Evolutionary conservation across 1,140 invertebrate species (phyloP).

Genomic region (Drosophila melanica): DNA sequence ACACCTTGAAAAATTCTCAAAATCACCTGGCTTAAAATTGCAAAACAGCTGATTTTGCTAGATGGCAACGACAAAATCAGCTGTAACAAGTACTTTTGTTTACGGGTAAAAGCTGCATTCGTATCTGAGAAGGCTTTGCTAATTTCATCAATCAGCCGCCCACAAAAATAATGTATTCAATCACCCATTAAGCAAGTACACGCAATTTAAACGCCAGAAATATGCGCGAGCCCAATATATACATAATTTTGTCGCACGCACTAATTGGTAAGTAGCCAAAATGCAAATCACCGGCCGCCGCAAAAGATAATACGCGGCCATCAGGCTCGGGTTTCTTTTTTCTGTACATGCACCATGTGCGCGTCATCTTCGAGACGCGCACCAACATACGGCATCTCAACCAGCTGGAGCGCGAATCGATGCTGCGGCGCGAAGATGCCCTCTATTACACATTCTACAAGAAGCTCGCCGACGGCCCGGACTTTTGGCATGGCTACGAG

Average conservation of each 20-base stretch:
- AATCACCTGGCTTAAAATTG: conserved; percentile 18
- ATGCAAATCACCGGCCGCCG: conserved; percentile 13
- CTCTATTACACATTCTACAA: conserved; percentile 83
- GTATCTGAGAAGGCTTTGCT: conserved; percentile 8
- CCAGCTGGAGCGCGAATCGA: conserved; percentile 72
- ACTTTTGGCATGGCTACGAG: conserved; percentile 76
- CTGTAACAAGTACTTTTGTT: conserved; percentile 36
- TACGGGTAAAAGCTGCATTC: conserved; percentile 30
- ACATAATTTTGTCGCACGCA: conserved; percentile 73
- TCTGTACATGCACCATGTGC: conserved; percentile 79
- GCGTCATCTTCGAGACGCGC: conserved; percentile 74
- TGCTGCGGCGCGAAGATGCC: conserved; percentile 76
- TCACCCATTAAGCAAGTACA: conserved; percentile 1
- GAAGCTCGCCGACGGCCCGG: conserved; percentile 66
- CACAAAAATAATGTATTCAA: conserved; percentile 53
- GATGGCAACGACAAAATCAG: conserved; percentile 21
- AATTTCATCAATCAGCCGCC: conserved; percentile 22
- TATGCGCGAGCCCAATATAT: conserved; percentile 73
- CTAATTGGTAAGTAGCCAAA: conserved; percentile 68
- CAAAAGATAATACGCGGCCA: not conserved
- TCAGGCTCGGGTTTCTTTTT: conserved; percentile 82
- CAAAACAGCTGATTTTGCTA: conserved; percentile 24
- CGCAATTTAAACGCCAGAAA: conserved; percentile 43
- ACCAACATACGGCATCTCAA: conserved; percentile 74
- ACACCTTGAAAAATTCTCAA: conserved; percentile 4